These are phyloP conservation scores for Tromatobia lineatoria DNA, from an alignment of 2,888 invertebrate species.

Conservation along the genomic window DNA sequence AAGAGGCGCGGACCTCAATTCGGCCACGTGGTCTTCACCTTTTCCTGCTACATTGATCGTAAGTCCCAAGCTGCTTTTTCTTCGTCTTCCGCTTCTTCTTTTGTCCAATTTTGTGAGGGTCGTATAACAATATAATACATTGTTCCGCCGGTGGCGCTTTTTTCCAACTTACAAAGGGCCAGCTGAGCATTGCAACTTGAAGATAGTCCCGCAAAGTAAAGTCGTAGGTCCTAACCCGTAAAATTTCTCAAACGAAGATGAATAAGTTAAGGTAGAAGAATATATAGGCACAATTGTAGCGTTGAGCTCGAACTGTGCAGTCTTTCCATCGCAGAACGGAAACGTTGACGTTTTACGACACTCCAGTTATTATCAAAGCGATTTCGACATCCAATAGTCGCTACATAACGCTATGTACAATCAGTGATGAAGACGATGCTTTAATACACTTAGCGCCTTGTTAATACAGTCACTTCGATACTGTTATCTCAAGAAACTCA, in stretches of 20 bases:
- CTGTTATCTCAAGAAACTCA: neutral
- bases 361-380: constrained; percentile 13
- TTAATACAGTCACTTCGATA: neutral
- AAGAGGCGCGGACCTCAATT: neutral
- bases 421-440: too few species aligned
- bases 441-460: too few species aligned
- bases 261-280: neutral
- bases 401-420: neutral
- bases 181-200: too few species aligned
- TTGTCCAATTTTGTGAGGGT: too few species aligned
- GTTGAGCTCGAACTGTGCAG: neutral
- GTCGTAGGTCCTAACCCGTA: neutral
- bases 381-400: constrained; percentile 28
- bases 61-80: too few species aligned
- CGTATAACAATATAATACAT: too few species aligned
- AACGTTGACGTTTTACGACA: neutral
- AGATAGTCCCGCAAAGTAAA: neutral
- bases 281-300: neutral
- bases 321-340: neutral
- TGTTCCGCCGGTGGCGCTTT: too few species aligned
- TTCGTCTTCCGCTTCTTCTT: too few species aligned
- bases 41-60: too few species aligned
- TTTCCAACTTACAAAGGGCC: too few species aligned
- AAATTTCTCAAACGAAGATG: neutral
- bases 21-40: too few species aligned